Evolutionary conservation across 2,113 vertebrate species (phyloP).

Genomic region (Xenopus laevis): DNA sequence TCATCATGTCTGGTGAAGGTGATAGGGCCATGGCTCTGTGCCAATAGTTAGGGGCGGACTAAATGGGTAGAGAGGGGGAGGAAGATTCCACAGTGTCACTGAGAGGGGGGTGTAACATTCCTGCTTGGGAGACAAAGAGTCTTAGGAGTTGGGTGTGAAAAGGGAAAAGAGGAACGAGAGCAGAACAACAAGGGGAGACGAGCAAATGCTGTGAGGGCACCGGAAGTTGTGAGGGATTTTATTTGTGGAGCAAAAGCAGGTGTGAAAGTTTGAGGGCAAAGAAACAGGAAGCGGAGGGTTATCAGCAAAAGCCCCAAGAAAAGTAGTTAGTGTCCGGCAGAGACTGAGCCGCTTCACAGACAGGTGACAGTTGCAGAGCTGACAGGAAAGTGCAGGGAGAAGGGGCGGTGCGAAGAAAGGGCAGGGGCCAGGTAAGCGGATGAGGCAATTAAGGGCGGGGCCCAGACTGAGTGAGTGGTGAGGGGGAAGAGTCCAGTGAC

Average conservation of each 20-base stretch:
- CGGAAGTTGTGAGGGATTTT: constrained; percentile 5
- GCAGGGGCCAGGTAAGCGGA: constrained; percentile 13
- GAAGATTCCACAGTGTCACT: constrained; percentile 22
- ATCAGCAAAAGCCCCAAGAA: background rate
- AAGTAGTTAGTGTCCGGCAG: background rate
- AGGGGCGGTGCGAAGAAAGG: constrained; percentile 16
- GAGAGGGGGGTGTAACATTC: constrained; percentile 40
- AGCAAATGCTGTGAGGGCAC: background rate
- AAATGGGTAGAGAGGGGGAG: background rate
- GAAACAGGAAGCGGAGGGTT: background rate
- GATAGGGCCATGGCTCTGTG: constrained; percentile 4
- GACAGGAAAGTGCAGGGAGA: background rate
- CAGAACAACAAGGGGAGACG: background rate
- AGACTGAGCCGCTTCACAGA: background rate
- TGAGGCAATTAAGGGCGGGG: constrained; percentile 39
- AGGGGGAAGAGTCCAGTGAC: background rate
- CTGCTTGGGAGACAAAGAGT: constrained; percentile 16
- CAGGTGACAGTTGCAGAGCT: too few species aligned
- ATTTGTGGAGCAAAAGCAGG: background rate
- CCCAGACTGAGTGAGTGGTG: constrained; percentile 17
- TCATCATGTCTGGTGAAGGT: background rate
- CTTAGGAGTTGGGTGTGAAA: constrained; percentile 23
- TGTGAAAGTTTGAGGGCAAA: constrained; percentile 1
- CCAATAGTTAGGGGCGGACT: background rate
- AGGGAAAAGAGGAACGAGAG: background rate